A percentile compares a stretch with the other conserved stretches of the same genome.
These are phyloP conservation scores for Holothuria leucospilota DNA, from an alignment of 53 echinoderm and acorn worm species.

Conservation along the genomic window DNA sequence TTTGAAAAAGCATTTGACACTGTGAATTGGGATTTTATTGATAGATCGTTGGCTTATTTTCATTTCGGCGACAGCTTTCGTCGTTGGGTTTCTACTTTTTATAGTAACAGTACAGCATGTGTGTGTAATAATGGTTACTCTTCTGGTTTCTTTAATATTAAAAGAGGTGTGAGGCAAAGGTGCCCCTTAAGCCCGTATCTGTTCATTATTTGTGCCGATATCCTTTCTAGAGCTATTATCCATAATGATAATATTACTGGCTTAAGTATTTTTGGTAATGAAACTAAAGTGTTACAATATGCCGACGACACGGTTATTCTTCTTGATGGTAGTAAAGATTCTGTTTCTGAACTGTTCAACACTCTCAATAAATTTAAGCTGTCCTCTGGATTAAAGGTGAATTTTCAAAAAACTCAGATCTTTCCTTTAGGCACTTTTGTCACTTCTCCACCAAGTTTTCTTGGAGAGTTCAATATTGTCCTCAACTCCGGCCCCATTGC, in stretches of 20 bases:
- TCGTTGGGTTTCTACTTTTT: conserved; percentile 17
- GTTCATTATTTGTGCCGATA: conserved; percentile 31
- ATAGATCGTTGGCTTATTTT: conserved; percentile 25
- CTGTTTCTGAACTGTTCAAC: neutral
- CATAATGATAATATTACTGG: conserved; percentile 25
- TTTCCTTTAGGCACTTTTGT: too few relatives aligned
- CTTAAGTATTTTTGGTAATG: neutral
- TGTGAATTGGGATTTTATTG: neutral
- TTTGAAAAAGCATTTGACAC: neutral
- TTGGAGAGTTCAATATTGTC: neutral
- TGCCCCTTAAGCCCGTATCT: conserved; percentile 37
- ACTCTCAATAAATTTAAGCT: conserved; percentile 7
- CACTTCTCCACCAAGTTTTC: neutral
- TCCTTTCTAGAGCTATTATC: conserved; percentile 23
- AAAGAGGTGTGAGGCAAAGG: neutral
- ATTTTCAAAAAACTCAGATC: too few relatives aligned
- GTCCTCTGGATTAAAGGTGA: conserved; percentile 17
- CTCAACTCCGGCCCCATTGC: neutral
- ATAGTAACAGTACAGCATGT: conserved; percentile 34
- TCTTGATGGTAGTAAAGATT: conserved; percentile 34
- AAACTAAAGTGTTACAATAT: too few relatives aligned
- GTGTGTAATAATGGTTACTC: conserved; percentile 52
- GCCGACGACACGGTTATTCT: too few relatives aligned
- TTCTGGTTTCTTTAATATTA: conserved; percentile 2
- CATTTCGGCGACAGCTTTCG: conserved; percentile 48